Base-by-base conservation (phyloP, 2,797 vertebrate species). In the Allochrocebus solatus region DNA sequence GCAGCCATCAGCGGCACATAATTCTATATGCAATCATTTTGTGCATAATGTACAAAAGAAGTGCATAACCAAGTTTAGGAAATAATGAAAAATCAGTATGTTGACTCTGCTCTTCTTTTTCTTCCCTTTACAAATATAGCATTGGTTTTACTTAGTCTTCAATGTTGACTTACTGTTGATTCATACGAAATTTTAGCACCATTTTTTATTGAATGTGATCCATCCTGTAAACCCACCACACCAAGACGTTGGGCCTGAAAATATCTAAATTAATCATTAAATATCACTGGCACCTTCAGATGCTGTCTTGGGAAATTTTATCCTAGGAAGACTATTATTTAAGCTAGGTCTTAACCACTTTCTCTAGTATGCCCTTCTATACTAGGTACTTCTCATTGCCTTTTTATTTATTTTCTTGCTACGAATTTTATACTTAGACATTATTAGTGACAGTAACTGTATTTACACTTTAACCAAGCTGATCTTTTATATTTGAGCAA, bases 91-190 rank as follows among this genome's bases (percentile, higher is more conserved):
- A 97, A 96, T 92, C 91, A 41, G 95, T 46, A 95, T 97, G 92
- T 97, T 92, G 75, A 72, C 92, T 90, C 78, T 97, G 96, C 97
- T 91, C 96, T 98, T 96, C 95, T 87, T 46, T 80, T 84, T 86
- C 78, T 41, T 41, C 90, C 72, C 41, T 46, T 92, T 96, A 97
- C 48, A 95, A 88, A 97, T 93, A 93, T 24, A 90, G 0, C 0
- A 90, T 28, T 96, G 85, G 91, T 89, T 93, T 96, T 89, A 89
- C 64, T 53, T 75, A 22, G 22, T 55, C 64, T 92, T 93, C 55
- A 67, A 3, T n/a, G n/a, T 24, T 59, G 50, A 89, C 57, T 93
- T 74, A 94, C 17, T 53, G 16, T 0, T 41, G 41, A 12, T 67
- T 36, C 61, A 6, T 1, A 50, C 11, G 41, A 94, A 79, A 78